Base-by-base conservation (phyloP, 2,888 invertebrate genomes). In the Malthinus seriepunctatus region DNA sequence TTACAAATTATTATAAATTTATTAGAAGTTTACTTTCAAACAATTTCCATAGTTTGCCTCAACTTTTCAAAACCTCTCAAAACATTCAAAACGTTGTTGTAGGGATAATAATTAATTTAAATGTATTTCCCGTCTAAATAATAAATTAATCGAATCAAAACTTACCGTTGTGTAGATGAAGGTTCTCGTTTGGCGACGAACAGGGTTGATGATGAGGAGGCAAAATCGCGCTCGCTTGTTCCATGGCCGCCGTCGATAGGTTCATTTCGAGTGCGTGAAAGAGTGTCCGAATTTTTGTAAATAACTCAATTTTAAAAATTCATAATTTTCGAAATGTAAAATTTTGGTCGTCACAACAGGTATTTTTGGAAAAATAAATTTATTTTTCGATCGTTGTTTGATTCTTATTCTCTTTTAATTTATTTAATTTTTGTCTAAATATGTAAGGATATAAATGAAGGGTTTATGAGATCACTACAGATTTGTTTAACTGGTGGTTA, bases 181-280 rank as follows among this genome's bases (percentile, higher is more conserved):
- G 69, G 37, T 67, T 70, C 53, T 70, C 71, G 52, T 68, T 67
- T 35, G 71, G 71, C 1, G 76, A 74, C 32, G 76, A 76, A 59
- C 75, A 73, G 15, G 75, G 64, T 56, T 71, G 76, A 68, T 76
- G 76, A 44, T 76, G 66, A 32, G 69, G 63, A 51, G 73, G 69
- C 57, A 75, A 53, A 56, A 76, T 69, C 51, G 53, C 60, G 53
- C 62, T 59, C 63, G 72, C 62, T 51, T 73, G 73, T 66, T 76
- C 76, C 74, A 76, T 74, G 12, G 60, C 63, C 7, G 65, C 51
- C 52, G 63, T 60, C 55, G 62, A 56, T 50, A 62, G 32, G 53
- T 62, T 62, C 59, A 62, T 62, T 47, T 45, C 38, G n/a, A n/a
- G n/a, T n/a, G n/a, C n/a, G n/a, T n/a, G n/a, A n/a, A n/a, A n/a